These are phyloP conservation scores for Drosophila ercepeae DNA, from an alignment of 1,140 invertebrate species.

Conservation along the genomic window DNA sequence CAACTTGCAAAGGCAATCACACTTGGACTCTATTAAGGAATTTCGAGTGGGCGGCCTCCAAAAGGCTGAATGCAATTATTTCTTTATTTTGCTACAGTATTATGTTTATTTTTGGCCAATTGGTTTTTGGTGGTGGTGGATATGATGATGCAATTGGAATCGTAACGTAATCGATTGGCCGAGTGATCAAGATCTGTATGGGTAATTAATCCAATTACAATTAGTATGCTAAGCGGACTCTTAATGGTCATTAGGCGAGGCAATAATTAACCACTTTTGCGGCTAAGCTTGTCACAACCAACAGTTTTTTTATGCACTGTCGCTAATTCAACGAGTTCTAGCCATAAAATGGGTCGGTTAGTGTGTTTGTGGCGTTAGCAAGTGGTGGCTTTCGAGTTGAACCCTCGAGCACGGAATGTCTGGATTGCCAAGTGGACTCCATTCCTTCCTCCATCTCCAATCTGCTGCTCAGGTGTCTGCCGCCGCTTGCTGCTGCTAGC, in stretches of 20 bases:
- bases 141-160: conserved; percentile 33
- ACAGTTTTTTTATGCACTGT: conserved; percentile 9
- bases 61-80: conserved; percentile 1
- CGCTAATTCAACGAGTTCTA: conserved; percentile 51
- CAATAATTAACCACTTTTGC: conserved; percentile 66
- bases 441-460: conserved; percentile 6
- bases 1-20: conserved; percentile 38
- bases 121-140: not conserved
- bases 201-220: conserved; percentile 68
- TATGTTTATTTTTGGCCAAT: conserved; percentile 10
- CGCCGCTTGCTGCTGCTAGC: not conserved
- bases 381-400: conserved; percentile 22
- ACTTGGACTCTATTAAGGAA: conserved; percentile 46
- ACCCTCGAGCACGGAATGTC: conserved; percentile 21
- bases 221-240: conserved; percentile 53
- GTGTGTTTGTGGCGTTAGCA: conserved; percentile 45
- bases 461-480: not conserved
- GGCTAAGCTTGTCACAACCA: conserved; percentile 64
- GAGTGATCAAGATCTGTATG: conserved; percentile 37
- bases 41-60: conserved; percentile 68
- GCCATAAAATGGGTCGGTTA: conserved; percentile 15
- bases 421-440: conserved; percentile 12
- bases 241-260: conserved; percentile 57
- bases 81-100: too few relatives aligned
- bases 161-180: conserved; percentile 20